phyloP scores from a whole-genome alignment of 2,888 invertebrate species.

The Tiliacea aurago region DNA sequence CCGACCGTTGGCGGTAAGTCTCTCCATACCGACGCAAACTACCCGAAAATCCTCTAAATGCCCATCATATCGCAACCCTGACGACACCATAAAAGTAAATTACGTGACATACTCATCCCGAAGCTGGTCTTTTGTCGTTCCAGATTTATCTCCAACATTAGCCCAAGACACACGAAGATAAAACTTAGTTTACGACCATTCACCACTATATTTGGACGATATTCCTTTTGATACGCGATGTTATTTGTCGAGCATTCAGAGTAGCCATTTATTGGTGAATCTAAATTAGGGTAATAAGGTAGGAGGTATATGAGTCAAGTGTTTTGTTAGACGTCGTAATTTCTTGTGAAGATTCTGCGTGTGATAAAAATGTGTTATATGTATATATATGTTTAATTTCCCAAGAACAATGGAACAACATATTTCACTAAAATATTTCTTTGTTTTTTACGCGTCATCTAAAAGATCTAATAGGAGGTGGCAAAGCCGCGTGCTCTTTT shows the following conservation, averaged over 20 bases:
- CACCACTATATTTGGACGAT: slow-evolving; percentile 66
- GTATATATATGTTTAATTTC: slow-evolving; percentile 2
- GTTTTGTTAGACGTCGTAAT: slow-evolving; percentile 28
- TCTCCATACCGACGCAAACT: slow-evolving; percentile 55
- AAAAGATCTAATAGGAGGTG: neutral
- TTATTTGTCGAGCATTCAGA: slow-evolving; percentile 63
- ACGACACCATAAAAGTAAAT: slow-evolving; percentile 68
- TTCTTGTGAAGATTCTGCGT: slow-evolving; percentile 20
- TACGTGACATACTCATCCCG: slow-evolving; percentile 64
- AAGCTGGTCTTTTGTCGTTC: slow-evolving; percentile 68
- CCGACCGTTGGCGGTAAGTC: slow-evolving; percentile 47
- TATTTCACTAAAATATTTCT: neutral
- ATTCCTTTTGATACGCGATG: slow-evolving; percentile 62
- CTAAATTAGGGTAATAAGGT: slow-evolving; percentile 59
- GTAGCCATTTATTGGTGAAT: slow-evolving; percentile 55
- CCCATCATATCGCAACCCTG: slow-evolving; percentile 65
- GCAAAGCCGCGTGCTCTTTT: neutral
- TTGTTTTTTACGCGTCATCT: neutral
- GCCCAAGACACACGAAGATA: slow-evolving; percentile 67
- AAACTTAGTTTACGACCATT: slow-evolving; percentile 68
- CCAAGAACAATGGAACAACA: slow-evolving; percentile 1
- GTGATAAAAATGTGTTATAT: slow-evolving; percentile 18
- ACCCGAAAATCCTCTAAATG: slow-evolving; percentile 59
- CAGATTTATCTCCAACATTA: slow-evolving; percentile 69
- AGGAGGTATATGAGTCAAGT: slow-evolving; percentile 43